Base-by-base conservation (phyloP, 1,140 invertebrate genomes). In the Dufourea novaeangliae region DNA sequence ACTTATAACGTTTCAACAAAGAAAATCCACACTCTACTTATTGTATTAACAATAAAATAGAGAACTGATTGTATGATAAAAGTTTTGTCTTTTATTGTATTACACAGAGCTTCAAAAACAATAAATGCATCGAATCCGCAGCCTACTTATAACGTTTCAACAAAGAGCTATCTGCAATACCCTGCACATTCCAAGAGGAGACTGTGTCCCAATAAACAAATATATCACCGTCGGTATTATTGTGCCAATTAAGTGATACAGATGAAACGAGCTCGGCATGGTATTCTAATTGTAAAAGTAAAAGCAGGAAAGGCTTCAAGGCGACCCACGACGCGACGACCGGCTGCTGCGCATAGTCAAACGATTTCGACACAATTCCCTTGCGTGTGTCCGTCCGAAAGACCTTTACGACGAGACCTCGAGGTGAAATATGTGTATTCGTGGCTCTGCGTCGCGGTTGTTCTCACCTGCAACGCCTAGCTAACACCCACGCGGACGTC, bases 401-500 rank as follows among this genome's bases (percentile, higher is more conserved):
- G 64, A 62, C 63, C 56, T 68, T 62, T 74, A 14, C 12, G 39
- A 62, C n/a, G n/a, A 62, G 64, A 46, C 34, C 62, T 64, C 61
- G 46, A 46, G 37, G 54, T 27, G 54, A 74, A 73, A 32, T 57
- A 50, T 50, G 62, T 56, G 32, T 69, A 37, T 71, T 46, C 69
- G 8, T 34, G 22, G 32, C 10, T 57, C 20, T 61, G n/a, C 29
- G 2, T 34, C 25, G n/a, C n/a, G 29, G 11, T 44, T 32, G 34
- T 78, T 72, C 69, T 63, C 63, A 75, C 64, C 73, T 68, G 52
- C 25, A 37, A 29, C 22, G 32, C 34, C 27, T 61, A 25, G 22
- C 10, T 73, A n/a, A 74, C 61, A 57, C 76, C 59, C 61, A 78
- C 61, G 39, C 61, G 32, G 17, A 73, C 37, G 29, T 77, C 27